phyloP scores from a whole-genome alignment of 2,888 invertebrate species.

The Masnerella sp. region DNA sequence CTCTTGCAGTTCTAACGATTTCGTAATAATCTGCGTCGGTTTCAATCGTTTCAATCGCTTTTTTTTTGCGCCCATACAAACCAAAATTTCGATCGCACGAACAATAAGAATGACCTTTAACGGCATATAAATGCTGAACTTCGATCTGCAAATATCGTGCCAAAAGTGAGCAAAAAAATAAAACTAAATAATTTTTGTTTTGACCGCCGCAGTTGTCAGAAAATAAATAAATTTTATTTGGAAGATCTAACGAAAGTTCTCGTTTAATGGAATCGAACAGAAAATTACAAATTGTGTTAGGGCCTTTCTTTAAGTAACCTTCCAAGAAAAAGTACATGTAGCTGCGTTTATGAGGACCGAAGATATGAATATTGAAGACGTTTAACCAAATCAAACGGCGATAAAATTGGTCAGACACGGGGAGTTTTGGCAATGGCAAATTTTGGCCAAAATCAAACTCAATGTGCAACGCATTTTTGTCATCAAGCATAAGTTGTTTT shows the following conservation, averaged over 20 bases:
- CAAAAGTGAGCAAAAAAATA: constrained; percentile 31
- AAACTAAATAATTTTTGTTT: constrained; percentile 47
- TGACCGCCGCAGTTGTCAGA: constrained; percentile 46
- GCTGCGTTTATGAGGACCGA: constrained; percentile 25
- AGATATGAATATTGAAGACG: constrained; percentile 54
- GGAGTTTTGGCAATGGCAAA: constrained; percentile 56
- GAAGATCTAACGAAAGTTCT: constrained; percentile 29
- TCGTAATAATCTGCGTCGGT: constrained; percentile 43
- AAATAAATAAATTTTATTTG: constrained; percentile 56
- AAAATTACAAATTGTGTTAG: constrained; percentile 58
- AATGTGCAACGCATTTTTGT: constrained; percentile 24
- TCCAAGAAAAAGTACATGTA: constrained; percentile 59
- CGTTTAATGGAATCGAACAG: constrained; percentile 33
- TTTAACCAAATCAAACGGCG: constrained; percentile 54
- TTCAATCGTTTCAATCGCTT: constrained; percentile 43
- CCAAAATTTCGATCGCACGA: constrained; percentile 58
- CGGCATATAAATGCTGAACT: constrained; percentile 54
- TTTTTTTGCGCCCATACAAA: constrained; percentile 48
- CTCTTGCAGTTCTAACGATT: constrained; percentile 40
- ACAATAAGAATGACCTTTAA: constrained; percentile 58
- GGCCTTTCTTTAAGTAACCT: constrained; percentile 56
- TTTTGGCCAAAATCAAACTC: constrained; percentile 61
- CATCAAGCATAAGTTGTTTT: constrained; percentile 33
- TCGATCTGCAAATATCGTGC: constrained; percentile 28
- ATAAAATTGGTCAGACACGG: constrained; percentile 58